phyloP scores from a whole-genome alignment of 2,113 vertebrate genomes.

The Percina caprodes region DNA sequence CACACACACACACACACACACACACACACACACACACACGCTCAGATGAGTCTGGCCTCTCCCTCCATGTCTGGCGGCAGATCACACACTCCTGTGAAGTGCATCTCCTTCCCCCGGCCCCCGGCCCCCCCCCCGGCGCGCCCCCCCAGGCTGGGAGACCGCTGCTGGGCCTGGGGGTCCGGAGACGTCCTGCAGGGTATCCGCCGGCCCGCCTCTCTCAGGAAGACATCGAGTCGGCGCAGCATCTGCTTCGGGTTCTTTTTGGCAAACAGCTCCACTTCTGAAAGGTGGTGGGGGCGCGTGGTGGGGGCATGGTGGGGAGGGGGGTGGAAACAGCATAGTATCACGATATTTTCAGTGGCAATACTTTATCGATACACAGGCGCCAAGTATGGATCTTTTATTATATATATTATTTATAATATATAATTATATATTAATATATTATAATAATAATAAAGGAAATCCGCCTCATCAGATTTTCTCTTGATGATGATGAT shows the following conservation, averaged over 20 bases:
- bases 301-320: no score
- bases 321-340: no score
- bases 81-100: conserved; percentile 86
- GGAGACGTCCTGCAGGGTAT: conserved; percentile 78
- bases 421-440: no score
- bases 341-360: no score
- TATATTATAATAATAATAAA: no score
- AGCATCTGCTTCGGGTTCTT: conserved; percentile 93
- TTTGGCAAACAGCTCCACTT: conserved; percentile 91
- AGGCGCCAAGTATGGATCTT: no score
- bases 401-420: no score
- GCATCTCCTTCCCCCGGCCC: conserved; percentile 81
- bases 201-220: conserved; percentile 79
- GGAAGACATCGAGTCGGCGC: conserved; percentile 87
- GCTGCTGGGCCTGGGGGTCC: conserved; percentile 75
- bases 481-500: no score
- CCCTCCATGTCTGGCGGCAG: conserved; percentile 84
- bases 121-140: conserved; percentile 50
- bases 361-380: no score
- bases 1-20: no score
- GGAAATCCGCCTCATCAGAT: no score
- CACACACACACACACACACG: neutral
- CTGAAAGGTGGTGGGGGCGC: no score
- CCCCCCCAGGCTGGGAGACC: conserved; percentile 65
- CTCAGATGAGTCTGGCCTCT: conserved; percentile 86